Percentiles rank a stretch among this genome's conserved stretches.
These are phyloP conservation scores for Pardalotus punctatus DNA, from an alignment of 2,113 vertebrate species.

Conservation along the genomic window DNA sequence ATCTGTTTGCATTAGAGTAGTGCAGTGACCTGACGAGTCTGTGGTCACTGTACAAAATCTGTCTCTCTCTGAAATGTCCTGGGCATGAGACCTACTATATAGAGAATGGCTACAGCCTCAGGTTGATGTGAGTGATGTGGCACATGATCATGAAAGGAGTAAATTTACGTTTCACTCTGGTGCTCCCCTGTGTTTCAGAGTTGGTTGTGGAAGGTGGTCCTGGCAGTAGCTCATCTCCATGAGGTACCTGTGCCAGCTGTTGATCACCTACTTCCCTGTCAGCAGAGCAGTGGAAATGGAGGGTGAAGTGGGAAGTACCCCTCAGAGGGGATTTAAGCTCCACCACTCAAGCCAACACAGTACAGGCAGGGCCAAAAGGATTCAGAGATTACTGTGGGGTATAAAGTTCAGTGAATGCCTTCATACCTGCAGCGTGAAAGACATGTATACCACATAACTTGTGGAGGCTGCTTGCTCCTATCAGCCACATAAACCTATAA, in stretches of 20 bases:
- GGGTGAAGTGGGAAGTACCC: neutral
- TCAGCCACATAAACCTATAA: neutral
- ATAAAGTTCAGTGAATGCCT: neutral
- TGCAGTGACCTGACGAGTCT: neutral
- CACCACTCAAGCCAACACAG: rapidly evolving
- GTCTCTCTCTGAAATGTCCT: neutral
- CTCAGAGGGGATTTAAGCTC: neutral
- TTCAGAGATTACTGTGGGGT: neutral
- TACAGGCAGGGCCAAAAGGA: neutral
- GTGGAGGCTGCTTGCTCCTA: neutral
- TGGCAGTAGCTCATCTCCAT: neutral
- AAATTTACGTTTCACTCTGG: neutral
- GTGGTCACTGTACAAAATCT: neutral
- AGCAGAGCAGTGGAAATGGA: neutral
- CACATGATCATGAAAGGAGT: neutral
- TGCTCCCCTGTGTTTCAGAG: neutral
- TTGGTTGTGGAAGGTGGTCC: neutral
- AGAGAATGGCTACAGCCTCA: neutral
- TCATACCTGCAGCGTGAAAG: neutral
- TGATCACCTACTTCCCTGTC: neutral
- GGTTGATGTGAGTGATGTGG: neutral
- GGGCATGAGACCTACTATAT: neutral
- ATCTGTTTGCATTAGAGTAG: neutral
- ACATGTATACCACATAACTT: no score
- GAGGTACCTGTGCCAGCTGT: neutral